These are phyloP conservation scores for Spisula solida DNA, from an alignment of 2,888 invertebrate genomes.

Conservation along the genomic window DNA sequence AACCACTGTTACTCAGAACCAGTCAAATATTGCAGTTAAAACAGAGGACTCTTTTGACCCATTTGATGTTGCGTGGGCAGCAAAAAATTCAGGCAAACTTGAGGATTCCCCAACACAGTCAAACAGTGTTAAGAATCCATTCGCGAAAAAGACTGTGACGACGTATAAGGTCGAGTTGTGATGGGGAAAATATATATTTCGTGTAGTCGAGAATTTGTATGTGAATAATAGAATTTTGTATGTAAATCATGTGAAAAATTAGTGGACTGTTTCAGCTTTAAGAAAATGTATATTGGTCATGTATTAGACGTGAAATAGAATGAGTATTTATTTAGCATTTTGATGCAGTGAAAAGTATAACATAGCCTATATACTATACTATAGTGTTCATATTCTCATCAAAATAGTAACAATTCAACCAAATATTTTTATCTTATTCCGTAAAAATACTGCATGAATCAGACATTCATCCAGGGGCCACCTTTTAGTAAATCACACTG, in stretches of 20 bases:
- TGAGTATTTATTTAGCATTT: background rate
- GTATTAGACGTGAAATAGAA: background rate
- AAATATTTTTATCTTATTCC: background rate
- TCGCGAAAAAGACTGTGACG: slow-evolving; percentile 70
- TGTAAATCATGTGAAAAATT: background rate
- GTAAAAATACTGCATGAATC: background rate
- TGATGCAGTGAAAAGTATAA: background rate
- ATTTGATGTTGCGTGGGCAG: slow-evolving; percentile 95
- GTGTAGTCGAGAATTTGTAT: slow-evolving; percentile 9
- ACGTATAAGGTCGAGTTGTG: slow-evolving; percentile 72
- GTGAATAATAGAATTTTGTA: background rate
- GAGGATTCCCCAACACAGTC: slow-evolving; percentile 30
- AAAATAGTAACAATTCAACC: background rate
- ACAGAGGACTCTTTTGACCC: slow-evolving; percentile 89
- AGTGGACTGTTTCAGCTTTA: background rate
- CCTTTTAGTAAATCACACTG: background rate
- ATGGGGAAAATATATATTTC: slow-evolving; percentile 29
- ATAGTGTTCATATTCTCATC: slow-evolving; percentile 14
- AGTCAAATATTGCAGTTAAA: slow-evolving; percentile 39
- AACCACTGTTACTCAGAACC: slow-evolving; percentile 34
- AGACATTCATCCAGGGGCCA: background rate
- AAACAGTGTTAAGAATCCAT: slow-evolving; percentile 66
- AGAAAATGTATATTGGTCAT: background rate
- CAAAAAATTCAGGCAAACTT: slow-evolving; percentile 89
- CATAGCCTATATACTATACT: background rate